These are phyloP conservation scores for Condylura cristata DNA, from an alignment of 2,113 vertebrate species.

Conservation along the genomic window DNA sequence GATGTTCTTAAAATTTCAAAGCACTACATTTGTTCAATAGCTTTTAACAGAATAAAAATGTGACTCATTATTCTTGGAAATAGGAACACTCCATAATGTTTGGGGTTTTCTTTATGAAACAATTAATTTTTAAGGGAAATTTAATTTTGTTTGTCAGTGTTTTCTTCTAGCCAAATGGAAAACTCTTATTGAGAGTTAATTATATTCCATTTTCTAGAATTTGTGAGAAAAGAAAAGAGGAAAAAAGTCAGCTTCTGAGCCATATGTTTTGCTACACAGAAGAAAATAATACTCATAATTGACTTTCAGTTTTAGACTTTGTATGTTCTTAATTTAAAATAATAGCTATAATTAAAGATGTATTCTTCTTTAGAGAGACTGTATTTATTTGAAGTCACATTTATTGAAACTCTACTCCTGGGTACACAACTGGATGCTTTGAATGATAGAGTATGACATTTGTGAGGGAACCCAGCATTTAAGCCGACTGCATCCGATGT, in stretches of 20 bases:
- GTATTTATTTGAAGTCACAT: background rate
- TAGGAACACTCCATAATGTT: conserved; percentile 58
- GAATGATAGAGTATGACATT: background rate
- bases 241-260: conserved; percentile 13
- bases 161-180: conserved; percentile 68
- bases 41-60: conserved; percentile 66
- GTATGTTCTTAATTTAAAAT: conserved; percentile 48
- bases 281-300: conserved; percentile 32
- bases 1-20: conserved; percentile 60
- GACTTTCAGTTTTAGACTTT: conserved; percentile 41
- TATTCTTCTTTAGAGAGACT: background rate
- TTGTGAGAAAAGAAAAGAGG: conserved; percentile 48
- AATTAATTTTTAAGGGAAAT: conserved; percentile 70
- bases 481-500: fast-evolving
- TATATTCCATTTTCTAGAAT: conserved; percentile 67
- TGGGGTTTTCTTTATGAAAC: conserved; percentile 70
- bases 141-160: conserved; percentile 74
- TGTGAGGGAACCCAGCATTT: background rate
- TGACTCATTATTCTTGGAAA: conserved; percentile 71
- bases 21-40: conserved; percentile 25
- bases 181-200: conserved; percentile 73
- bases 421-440: background rate
- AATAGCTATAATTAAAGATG: conserved; percentile 54
- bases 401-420: background rate
- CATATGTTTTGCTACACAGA: conserved; percentile 29